These are phyloP conservation scores for Hydrolagus affinis DNA, from an alignment of 2,113 vertebrate genomes.

Conservation along the genomic window DNA sequence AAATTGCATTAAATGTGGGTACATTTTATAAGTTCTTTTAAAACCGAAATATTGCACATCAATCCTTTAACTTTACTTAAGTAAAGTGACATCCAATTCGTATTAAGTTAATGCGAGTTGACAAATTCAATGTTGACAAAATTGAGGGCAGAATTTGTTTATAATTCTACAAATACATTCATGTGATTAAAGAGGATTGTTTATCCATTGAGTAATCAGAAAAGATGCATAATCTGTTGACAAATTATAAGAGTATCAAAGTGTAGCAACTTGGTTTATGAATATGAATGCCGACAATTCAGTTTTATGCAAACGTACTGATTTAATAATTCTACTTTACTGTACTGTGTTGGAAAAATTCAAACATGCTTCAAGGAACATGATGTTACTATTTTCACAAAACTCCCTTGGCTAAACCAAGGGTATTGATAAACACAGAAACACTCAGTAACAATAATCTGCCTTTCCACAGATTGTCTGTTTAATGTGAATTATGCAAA, in stretches of 20 bases:
- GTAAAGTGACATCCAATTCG: no score
- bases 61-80: background rate
- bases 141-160: no score
- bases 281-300: background rate
- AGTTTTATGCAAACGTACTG: background rate
- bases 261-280: background rate
- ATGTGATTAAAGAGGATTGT: no score
- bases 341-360: background rate
- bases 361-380: background rate
- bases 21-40: background rate
- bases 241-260: background rate
- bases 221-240: background rate
- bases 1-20: background rate
- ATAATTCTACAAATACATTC: no score
- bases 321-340: background rate
- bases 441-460: no score
- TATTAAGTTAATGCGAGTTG: no score
- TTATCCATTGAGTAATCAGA: no score
- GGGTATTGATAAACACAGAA: background rate
- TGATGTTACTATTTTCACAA: background rate
- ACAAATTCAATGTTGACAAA: no score
- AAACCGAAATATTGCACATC: background rate
- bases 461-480: no score
- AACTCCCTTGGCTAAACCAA: background rate
- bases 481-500: no score